Evolutionary conservation across 2,888 invertebrate species (phyloP), one percentile per base, ranked within the genome.

Genomic region (Cotesia congregata): DNA sequence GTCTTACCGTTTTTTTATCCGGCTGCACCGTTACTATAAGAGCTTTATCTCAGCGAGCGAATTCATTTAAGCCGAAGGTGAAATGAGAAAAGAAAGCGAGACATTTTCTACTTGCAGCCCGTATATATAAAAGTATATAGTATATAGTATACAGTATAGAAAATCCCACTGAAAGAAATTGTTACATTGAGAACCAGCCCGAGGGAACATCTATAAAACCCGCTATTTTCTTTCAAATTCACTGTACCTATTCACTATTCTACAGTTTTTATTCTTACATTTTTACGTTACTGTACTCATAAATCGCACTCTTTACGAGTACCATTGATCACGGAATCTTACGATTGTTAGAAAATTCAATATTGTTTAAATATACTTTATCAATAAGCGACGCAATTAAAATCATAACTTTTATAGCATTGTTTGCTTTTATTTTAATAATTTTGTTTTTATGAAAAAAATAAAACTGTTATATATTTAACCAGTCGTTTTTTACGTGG

Each of bases 11-110:
- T 50, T 70, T 64, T 75, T 72, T 41, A 15, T 50, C 20, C 3
- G 30, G 30, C 38, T 65, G 12, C 41, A 67, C 15, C 15, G 40
- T 62, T 15, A 15, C 41, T 50, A 7, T 40, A 60, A 71, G 20
- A 15, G 5, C 38, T 72, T 30, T 50, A 9, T 50, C 61, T 59
- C 38, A 64, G 9, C 61, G 41, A 59, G 69, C 38, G 61, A 75
- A 62, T 72, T 64, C 67, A 17, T 50, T 71, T 30, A 64, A 64
- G 59, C 71, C 41, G 65, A 60, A 65, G 65, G 67, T 72, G 60
- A 60, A 78, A 69, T 20, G 40, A 72, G 72, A 67, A 69, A 72
- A 59, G 64, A 72, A 75, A 78, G 50, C 65, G 69, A 59, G 75
- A 73, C 50, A 50, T 50, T 50, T 50, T 65, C 30, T 30, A 30